Conservation (phyloP, 2,888 invertebrate species). For the Drosophila subquinaria region DNA sequence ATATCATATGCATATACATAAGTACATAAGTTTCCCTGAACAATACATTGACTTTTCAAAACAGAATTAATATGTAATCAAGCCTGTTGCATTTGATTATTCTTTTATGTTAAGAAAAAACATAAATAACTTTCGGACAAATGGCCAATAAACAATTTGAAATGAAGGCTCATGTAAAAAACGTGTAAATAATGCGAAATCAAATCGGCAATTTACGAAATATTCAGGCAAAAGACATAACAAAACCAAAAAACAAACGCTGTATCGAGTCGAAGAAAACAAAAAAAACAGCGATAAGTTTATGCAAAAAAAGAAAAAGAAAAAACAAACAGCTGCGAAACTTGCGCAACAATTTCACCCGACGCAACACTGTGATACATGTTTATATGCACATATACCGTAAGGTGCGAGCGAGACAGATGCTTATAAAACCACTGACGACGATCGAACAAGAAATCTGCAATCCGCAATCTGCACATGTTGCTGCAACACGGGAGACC, state of each 20-base stretch:
- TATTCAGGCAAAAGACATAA: constrained; percentile 18
- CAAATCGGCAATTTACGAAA: constrained; percentile 30
- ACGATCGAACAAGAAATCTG: constrained; percentile 47
- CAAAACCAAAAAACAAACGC: constrained; percentile 15
- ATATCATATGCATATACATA: no score
- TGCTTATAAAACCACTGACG: constrained; percentile 17
- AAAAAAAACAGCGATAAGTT: constrained; percentile 36
- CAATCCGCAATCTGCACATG: constrained; percentile 13
- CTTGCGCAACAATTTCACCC: constrained; percentile 76
- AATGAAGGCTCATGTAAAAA: constrained; percentile 33
- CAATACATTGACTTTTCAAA: not conserved
- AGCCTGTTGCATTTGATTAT: not conserved
- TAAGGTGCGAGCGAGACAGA: constrained; percentile 33
- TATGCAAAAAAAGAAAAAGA: constrained; percentile 55
- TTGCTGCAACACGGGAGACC: constrained; percentile 41
- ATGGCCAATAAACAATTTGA: constrained; percentile 46
- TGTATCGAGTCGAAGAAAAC: constrained; percentile 44
- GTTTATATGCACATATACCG: not conserved
- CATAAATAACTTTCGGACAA: constrained; percentile 37
- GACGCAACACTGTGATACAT: constrained; percentile 37
- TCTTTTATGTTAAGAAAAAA: constrained; percentile 23
- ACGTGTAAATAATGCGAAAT: constrained; percentile 59
- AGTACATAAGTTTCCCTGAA: no score
- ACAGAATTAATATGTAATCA: not conserved
- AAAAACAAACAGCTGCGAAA: constrained; percentile 47